Evolutionary conservation across 2,888 invertebrate genomes (phyloP), one percentile per base, ranked within the genome.

Genomic region (Drosophila suboccidentalis): DNA sequence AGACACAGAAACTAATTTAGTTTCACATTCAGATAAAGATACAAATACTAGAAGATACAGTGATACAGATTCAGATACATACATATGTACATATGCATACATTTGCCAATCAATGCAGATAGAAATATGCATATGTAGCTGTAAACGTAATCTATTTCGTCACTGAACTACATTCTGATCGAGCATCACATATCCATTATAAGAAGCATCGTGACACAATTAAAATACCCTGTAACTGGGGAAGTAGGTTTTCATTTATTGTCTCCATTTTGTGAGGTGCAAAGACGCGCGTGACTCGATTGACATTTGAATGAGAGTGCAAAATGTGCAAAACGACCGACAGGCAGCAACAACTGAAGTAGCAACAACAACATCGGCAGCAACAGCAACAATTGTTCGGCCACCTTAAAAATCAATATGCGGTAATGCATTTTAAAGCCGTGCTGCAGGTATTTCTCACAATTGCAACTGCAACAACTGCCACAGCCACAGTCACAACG

Each of bases 281-380:
- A 50, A 41, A 44, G 62, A 62, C 67, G 71, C 77, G 83, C 85
- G 90, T 85, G 85, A 85, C 85, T 89, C 88, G 89, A 75, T 88
- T 85, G 85, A 89, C 85, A 85, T 85, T 85, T 85, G 88, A 85
- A 89, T 85, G 75, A 85, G 86, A 86, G 76, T 82, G 82, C 76
- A 72, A 90, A 85, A 87, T 85, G 75, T 69, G 70, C 61, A 87
- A 71, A 80, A 58, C 84, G 62, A 87, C 70, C 75, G 70, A 65
- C 69, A 61, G 87, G 60, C 54, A 57, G 39, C 53, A 58, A 17
- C 55, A 51, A 49, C 57, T 55, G 57, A 55, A 64, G 57, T 58
- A 58, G 58, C 58, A 46, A 11, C 43, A 74, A 26, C 34, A 58
- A 43, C 29, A 41, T 29, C 51, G 62, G 38, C 44, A 62, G n/a